Evolutionary conservation across 2,797 vertebrate genomes (phyloP).

Genomic region (Spinus pinus): DNA sequence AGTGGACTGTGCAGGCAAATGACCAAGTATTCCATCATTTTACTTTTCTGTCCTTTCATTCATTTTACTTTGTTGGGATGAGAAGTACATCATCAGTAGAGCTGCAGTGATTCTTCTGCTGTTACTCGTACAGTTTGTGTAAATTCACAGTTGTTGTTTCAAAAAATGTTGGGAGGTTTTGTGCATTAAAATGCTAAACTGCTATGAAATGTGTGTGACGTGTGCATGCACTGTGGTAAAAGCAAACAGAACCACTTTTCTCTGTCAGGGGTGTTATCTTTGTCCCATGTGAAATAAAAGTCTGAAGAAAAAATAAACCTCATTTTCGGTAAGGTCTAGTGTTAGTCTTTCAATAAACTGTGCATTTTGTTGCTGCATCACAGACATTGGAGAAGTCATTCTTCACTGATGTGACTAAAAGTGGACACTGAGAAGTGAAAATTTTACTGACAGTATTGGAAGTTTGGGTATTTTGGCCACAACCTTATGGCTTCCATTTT

Average conservation of each 20-base stretch:
- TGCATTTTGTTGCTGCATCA: not conserved
- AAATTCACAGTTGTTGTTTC: not conserved
- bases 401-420: not conserved
- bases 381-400: not conserved
- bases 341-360: not conserved
- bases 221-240: not conserved
- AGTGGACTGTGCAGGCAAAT: not conserved
- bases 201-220: not conserved
- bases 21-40: not conserved
- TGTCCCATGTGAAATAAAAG: not conserved
- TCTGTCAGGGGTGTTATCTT: not conserved
- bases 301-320: rapidly evolving
- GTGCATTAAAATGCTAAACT: not conserved
- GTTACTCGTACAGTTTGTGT: not conserved
- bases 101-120: not conserved
- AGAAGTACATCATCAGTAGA: not conserved
- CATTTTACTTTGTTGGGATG: not conserved
- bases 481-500: not conserved
- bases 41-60: not conserved
- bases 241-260: not conserved
- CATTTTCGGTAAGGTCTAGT: not conserved
- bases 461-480: not conserved
- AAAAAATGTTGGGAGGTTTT: rapidly evolving
- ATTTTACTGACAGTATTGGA: not conserved
- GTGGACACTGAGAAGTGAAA: not conserved